Evolutionary conservation across 2,797 vertebrate genomes (phyloP).

Genomic region (Antrozous pallidus): DNA sequence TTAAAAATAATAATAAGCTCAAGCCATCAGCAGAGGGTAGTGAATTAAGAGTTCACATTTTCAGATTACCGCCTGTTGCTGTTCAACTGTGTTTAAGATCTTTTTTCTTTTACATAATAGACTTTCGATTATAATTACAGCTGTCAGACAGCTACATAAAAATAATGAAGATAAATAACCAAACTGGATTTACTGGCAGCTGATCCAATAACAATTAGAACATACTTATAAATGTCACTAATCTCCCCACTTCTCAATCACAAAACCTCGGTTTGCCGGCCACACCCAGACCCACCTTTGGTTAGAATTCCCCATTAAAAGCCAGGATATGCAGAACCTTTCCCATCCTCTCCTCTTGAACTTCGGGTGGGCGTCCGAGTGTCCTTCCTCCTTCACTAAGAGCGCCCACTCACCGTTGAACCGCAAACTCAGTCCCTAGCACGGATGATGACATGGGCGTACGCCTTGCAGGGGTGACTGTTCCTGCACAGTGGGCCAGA

Average conservation of each 20-base stretch:
- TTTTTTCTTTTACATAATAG: neutral
- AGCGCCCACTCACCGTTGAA: neutral
- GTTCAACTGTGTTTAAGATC: neutral
- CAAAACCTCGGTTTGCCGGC: neutral
- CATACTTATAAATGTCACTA: neutral
- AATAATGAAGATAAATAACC: neutral
- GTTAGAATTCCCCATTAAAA: neutral
- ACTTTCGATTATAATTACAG: neutral
- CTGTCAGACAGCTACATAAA: neutral
- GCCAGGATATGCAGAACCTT: neutral
- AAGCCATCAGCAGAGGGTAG: neutral
- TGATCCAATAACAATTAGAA: neutral
- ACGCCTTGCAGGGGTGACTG: neutral
- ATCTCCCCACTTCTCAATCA: neutral
- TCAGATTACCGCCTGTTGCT: neutral
- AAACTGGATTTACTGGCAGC: neutral
- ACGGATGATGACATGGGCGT: neutral
- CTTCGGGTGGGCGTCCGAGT: neutral
- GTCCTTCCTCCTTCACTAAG: neutral
- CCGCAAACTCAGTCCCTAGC: neutral
- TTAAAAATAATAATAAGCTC: constrained; percentile 32
- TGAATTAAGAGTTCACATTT: neutral
- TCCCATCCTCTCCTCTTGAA: neutral
- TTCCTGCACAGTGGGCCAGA: neutral
- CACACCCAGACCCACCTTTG: neutral